Evolutionary conservation across 2,113 vertebrate genomes (phyloP).

Genomic region (Epinephelus cyanopodus): DNA sequence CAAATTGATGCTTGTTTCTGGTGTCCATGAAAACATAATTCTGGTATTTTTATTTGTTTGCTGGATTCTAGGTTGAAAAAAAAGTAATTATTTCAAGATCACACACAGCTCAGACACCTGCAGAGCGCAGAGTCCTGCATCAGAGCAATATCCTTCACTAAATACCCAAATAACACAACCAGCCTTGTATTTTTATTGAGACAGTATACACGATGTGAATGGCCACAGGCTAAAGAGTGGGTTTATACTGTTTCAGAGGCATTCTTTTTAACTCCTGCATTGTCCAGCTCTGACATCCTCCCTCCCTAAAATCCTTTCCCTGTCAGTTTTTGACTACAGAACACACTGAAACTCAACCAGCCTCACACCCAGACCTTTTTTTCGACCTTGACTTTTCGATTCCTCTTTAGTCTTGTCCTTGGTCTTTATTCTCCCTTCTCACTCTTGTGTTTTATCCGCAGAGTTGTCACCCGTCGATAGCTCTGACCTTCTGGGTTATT

Average conservation of each 20-base stretch:
- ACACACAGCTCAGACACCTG: neutral
- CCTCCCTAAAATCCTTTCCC: neutral
- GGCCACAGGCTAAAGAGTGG: neutral
- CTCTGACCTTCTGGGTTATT: conserved; percentile 58
- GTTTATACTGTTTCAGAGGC: neutral
- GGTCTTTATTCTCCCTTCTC: conserved; percentile 18
- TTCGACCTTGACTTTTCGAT: conserved; percentile 37
- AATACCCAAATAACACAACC: neutral
- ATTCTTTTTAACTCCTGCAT: neutral
- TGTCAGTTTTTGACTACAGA: neutral
- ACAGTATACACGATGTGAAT: neutral
- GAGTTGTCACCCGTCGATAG: conserved; percentile 30
- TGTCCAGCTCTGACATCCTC: neutral
- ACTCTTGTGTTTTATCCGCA: conserved; percentile 22
- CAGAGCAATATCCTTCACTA: neutral
- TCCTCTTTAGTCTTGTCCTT: conserved; percentile 14
- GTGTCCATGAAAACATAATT: neutral
- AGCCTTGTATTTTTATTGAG: neutral
- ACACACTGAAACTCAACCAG: neutral
- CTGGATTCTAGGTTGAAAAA: neutral
- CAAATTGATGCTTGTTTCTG: neutral
- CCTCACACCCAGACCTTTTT: conserved; percentile 39
- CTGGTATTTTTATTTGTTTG: neutral
- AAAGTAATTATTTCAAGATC: neutral
- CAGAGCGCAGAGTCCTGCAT: neutral